Evolutionary conservation across 2,113 vertebrate genomes (phyloP).

Genomic region (Anarrhichthys ocellatus): DNA sequence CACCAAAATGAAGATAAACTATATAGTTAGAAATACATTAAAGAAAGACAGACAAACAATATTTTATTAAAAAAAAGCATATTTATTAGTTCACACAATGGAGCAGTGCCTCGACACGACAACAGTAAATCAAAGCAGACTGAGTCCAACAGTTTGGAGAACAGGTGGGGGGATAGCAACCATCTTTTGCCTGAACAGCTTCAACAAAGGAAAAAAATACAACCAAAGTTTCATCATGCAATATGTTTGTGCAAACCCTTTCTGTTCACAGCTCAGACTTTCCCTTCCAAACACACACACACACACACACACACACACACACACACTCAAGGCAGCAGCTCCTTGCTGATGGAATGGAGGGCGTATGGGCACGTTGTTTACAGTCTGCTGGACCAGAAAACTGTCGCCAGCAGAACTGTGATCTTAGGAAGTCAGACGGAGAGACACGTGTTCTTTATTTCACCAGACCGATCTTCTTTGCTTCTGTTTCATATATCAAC

Average conservation of each 20-base stretch:
- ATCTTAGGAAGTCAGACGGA: slow-evolving; percentile 43
- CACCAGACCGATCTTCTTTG: slow-evolving; percentile 99
- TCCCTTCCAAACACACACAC: slow-evolving; percentile 26
- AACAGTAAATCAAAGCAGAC: slow-evolving; percentile 74
- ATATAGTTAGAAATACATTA: background rate
- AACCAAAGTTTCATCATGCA: slow-evolving; percentile 74
- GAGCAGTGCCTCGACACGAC: slow-evolving; percentile 68
- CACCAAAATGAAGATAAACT: background rate
- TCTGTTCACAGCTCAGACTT: slow-evolving; percentile 49
- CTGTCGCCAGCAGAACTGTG: slow-evolving; percentile 31
- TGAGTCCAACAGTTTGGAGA: slow-evolving; percentile 51
- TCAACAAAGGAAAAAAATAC: slow-evolving; percentile 49
- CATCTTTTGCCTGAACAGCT: slow-evolving; percentile 26
- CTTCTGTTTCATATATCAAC: slow-evolving; percentile 99
- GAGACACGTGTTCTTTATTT: slow-evolving; percentile 85
- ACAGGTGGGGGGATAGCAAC: slow-evolving; percentile 45
- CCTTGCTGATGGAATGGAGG: slow-evolving; percentile 64
- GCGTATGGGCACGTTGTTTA: slow-evolving; percentile 41
- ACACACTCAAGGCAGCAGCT: slow-evolving; percentile 60
- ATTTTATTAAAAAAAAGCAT: slow-evolving; percentile 55
- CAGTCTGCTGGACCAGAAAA: slow-evolving; percentile 49
- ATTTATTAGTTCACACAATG: slow-evolving; percentile 79
- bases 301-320: slow-evolving; percentile 29
- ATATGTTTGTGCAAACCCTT: slow-evolving; percentile 60
- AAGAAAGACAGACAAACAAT: background rate